Percentiles rank a stretch among this genome's conserved stretches.
Evolutionary conservation across 2,888 invertebrate species (phyloP).

Genomic region (Nomada goodeniana): DNA sequence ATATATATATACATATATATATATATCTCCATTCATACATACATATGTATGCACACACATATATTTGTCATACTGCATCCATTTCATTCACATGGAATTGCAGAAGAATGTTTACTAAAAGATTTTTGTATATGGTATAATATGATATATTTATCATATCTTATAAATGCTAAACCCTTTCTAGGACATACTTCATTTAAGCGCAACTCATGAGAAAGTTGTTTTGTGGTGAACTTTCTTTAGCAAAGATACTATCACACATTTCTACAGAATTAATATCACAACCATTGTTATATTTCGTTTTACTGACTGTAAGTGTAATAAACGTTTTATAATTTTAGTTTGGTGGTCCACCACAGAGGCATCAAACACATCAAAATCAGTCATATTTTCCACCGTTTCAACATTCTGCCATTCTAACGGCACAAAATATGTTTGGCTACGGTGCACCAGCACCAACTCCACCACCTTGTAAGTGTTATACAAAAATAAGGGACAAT

Average conservation of each 20-base stretch:
- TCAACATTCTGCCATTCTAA: conserved; percentile 71
- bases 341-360: conserved; percentile 76
- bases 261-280: conserved; percentile 1
- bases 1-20: conserved; percentile 37
- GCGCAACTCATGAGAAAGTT: no score
- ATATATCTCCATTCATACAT: no score
- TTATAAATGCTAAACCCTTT: no score
- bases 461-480: conserved; percentile 75
- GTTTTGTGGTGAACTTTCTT: neutral
- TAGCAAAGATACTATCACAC: conserved; percentile 9
- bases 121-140: no score
- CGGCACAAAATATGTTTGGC: conserved; percentile 73
- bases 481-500: neutral
- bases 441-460: conserved; percentile 69
- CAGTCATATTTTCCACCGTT: conserved; percentile 74
- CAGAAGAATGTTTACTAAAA: no score
- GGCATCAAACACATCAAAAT: conserved; percentile 79
- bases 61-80: no score
- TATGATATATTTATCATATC: no score
- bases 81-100: no score
- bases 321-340: conserved; percentile 63
- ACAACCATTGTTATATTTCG: conserved; percentile 12
- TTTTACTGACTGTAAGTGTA: conserved; percentile 45
- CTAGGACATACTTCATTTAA: no score
- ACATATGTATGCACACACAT: no score